Percentiles rank a stretch among this genome's conserved stretches.
These are phyloP conservation scores for Columba guinea DNA, from an alignment of 2,797 vertebrate genomes.

Conservation along the genomic window DNA sequence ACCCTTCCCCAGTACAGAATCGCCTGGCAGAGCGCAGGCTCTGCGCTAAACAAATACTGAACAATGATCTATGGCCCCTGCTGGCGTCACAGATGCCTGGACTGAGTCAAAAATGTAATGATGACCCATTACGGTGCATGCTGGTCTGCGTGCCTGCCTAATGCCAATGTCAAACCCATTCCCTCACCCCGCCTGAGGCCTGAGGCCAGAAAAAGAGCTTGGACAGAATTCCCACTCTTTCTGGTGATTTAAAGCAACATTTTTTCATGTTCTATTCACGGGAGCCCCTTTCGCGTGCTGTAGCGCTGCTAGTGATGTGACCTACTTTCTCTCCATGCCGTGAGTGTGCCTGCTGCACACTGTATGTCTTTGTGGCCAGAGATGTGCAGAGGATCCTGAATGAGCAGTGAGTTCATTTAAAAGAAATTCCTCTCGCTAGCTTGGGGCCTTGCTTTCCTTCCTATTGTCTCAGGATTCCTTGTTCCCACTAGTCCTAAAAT, in stretches of 20 bases:
- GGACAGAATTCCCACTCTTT: slow-evolving; percentile 37
- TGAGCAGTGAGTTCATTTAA: slow-evolving; percentile 53
- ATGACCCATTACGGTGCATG: background rate
- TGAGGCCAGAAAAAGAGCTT: slow-evolving; percentile 3
- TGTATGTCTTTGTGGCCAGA: slow-evolving; percentile 52
- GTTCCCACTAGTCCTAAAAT: background rate
- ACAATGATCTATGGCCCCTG: slow-evolving; percentile 8
- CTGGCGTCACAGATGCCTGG: background rate
- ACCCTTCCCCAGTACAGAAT: background rate
- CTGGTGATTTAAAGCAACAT: slow-evolving; percentile 25
- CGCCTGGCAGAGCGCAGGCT: background rate
- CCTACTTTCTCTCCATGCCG: slow-evolving; percentile 38
- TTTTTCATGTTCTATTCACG: slow-evolving; percentile 35
- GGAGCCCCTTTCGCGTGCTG: slow-evolving; percentile 7
- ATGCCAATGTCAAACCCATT: slow-evolving; percentile 24
- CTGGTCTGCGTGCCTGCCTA: background rate
- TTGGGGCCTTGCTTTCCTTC: slow-evolving; percentile 42
- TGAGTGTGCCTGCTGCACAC: slow-evolving; percentile 43
- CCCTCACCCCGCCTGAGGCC: slow-evolving; percentile 5
- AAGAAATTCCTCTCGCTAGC: slow-evolving; percentile 41
- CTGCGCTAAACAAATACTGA: background rate
- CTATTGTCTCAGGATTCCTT: slow-evolving; percentile 40
- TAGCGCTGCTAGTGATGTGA: slow-evolving; percentile 32
- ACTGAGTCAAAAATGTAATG: slow-evolving; percentile 5
- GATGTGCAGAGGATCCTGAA: slow-evolving; percentile 55